A percentile compares a stretch with the other conserved stretches of the same genome.
Evolutionary conservation across 2,113 vertebrate genomes (phyloP).

Genomic region (Sapajus apella): DNA sequence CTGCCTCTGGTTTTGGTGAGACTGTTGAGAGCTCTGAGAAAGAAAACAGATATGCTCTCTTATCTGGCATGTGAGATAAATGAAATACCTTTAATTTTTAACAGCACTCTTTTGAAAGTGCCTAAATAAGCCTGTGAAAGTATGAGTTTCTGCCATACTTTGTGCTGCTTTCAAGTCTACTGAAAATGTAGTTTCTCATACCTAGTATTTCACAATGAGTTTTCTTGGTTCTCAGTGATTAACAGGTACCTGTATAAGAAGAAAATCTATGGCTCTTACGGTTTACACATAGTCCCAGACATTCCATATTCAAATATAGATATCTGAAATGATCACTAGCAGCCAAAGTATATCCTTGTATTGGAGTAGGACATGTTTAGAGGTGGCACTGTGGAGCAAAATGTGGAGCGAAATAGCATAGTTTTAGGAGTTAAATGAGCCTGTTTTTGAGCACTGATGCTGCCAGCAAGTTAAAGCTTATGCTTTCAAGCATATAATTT

Average conservation of each 20-base stretch:
- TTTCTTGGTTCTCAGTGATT: neutral
- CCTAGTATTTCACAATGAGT: neutral
- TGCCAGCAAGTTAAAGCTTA: neutral
- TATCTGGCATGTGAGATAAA: neutral
- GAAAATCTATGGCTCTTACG: neutral
- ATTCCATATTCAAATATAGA: neutral
- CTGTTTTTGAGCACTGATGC: neutral
- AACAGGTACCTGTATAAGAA: neutral
- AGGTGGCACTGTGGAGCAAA: neutral
- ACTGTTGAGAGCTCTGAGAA: neutral
- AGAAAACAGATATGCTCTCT: neutral
- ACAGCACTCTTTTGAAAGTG: neutral
- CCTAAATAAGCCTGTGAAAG: neutral
- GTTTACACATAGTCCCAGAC: neutral
- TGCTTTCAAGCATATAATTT: neutral
- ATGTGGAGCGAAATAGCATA: neutral
- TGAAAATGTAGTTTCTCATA: neutral
- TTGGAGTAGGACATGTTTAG: neutral
- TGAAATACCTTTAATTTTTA: conserved; percentile 6
- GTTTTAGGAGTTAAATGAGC: too few species aligned
- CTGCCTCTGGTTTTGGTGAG: neutral
- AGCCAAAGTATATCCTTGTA: neutral
- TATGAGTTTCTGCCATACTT: neutral
- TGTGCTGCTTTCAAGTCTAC: neutral
- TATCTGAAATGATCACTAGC: neutral